Evolutionary conservation across 1,140 invertebrate species (phyloP).

Genomic region (Procambarus virginalis): DNA sequence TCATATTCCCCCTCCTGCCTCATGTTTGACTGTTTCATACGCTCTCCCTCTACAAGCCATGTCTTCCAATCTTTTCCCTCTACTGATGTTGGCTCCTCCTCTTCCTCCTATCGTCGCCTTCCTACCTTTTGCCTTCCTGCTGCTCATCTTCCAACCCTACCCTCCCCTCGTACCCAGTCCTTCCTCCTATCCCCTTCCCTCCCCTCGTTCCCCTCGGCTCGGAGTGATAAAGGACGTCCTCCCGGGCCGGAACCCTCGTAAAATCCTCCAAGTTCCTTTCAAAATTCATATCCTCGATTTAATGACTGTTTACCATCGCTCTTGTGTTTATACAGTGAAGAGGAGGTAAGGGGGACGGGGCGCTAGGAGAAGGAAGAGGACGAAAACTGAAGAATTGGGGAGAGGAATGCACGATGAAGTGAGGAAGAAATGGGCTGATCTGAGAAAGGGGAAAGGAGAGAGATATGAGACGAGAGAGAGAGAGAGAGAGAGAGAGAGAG

Average conservation of each 20-base stretch:
- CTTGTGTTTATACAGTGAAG: conserved; percentile 63
- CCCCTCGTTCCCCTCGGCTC: conserved; percentile 49
- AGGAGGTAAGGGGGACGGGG: conserved; percentile 12
- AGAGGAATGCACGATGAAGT: background rate
- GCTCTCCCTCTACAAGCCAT: background rate
- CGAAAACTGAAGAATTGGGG: background rate
- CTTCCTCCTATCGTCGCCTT: background rate
- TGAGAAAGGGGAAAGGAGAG: background rate
- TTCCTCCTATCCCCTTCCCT: conserved; percentile 8
- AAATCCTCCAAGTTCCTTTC: conserved; percentile 67
- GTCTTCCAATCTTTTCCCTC: background rate
- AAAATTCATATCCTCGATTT: conserved; percentile 69
- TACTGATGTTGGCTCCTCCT: background rate
- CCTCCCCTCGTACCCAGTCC: no score
- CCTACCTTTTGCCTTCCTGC: background rate
- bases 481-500: no score
- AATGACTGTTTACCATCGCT: conserved; percentile 67
- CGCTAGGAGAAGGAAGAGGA: background rate
- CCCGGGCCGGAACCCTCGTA: conserved; percentile 61
- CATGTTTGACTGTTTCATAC: background rate
- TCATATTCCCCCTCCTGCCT: background rate
- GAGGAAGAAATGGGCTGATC: background rate
- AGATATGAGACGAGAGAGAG: background rate
- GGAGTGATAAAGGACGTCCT: conserved; percentile 60
- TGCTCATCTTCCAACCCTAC: background rate